phyloP scores from a whole-genome alignment of 92 coral and sea anemone species.

The Metridium senile region DNA sequence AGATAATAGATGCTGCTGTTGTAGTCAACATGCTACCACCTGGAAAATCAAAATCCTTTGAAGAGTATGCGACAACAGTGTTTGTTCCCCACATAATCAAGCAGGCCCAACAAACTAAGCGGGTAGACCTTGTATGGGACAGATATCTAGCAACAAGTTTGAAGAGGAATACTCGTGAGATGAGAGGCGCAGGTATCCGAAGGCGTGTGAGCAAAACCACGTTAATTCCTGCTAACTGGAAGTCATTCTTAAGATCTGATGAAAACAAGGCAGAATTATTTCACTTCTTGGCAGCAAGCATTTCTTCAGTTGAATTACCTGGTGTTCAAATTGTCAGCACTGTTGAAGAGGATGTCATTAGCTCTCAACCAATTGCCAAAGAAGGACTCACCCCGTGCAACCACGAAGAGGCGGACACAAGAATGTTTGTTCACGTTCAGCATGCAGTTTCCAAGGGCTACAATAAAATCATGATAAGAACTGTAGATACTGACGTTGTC shows the following conservation, averaged over 20 bases:
- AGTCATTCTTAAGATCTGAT: constrained; percentile 23
- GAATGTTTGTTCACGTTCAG: constrained; percentile 29
- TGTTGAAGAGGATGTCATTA: not conserved
- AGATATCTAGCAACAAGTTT: constrained; percentile 18
- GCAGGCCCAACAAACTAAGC: constrained; percentile 32
- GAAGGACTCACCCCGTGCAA: constrained; percentile 2
- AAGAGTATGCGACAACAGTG: constrained; percentile 45
- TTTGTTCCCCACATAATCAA: constrained; percentile 42
- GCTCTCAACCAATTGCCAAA: not conserved
- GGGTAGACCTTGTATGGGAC: constrained; percentile 29
- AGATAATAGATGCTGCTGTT: constrained; percentile 47
- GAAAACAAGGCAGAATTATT: constrained; percentile 39
- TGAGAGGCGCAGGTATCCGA: constrained; percentile 38
- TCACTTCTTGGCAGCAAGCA: constrained; percentile 7
- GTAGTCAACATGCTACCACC: constrained; percentile 47
- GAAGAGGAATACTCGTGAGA: constrained; percentile 26
- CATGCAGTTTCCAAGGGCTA: constrained; percentile 13
- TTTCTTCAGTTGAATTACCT: not conserved
- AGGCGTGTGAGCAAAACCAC: constrained; percentile 20
- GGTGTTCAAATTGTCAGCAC: constrained; percentile 2
- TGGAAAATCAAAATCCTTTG: constrained; percentile 49
- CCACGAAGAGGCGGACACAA: too few species aligned
- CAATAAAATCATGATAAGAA: constrained; percentile 16
- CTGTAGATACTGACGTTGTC: constrained; percentile 39
- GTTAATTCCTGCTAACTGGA: constrained; percentile 16